Evolutionary conservation across 2,888 invertebrate genomes (phyloP), one percentile per base, ranked within the genome.

Genomic region (Oscheius sp.): DNA sequence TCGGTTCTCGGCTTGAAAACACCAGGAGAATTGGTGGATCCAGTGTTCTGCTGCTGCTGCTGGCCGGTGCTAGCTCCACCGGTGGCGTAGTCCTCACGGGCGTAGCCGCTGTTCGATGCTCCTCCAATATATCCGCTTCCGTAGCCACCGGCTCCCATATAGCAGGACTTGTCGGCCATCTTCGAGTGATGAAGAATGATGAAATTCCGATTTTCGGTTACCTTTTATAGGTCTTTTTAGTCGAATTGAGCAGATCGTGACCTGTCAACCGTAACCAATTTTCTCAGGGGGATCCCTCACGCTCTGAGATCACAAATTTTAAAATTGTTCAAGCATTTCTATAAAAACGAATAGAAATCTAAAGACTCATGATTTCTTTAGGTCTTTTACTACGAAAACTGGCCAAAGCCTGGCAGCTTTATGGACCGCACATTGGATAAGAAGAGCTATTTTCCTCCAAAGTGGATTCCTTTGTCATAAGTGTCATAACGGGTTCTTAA

Each of bases 381-480:
- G 39, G 84, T 85, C 0, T 69, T 87, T 20, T 87, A 88, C 75
- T 88, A 86, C 75, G 74, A 71, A 25, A 83, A 84, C 12, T 88
- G 87, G 84, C 88, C 88, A 3, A 72, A 78, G 10, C 75, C 79
- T 3, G 84, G 82, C 34, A 85, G 86, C 2, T 75, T 76, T 27
- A 76, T 88, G 34, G 87, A 86, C 23, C 82, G 83, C 63, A 78
- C 82, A 76, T 79, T 86, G 10, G 81, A 84, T 17, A 82, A 82
- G 58, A 76, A 72, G 4, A 86, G 87, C 55, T 88, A 87, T 71
- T 88, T 87, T 67, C 82, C 84, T n/a, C 78, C 84, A 10, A 66
- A 82, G 15, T 88, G 88, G 88, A 82, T 78, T n/a, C 27, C 65
- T 48, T 8, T 64, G 20, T 23, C 15, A 29, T 31, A n/a, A 64